Conservation (phyloP, 2,888 invertebrate species). For the Clunio marinus region DNA sequence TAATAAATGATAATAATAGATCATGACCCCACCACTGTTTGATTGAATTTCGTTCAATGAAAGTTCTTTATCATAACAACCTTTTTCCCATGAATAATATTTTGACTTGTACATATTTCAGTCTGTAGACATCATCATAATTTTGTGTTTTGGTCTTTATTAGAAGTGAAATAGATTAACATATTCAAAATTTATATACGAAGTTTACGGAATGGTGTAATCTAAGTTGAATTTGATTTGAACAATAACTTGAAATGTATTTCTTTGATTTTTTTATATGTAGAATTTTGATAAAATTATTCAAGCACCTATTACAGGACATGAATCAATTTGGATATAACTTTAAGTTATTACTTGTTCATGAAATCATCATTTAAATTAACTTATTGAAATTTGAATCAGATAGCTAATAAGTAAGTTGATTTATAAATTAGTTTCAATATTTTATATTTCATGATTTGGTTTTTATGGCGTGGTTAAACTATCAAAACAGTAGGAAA, state of each 20-base stretch:
- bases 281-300: too few species aligned
- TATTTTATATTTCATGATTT: not conserved
- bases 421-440: constrained; percentile 21
- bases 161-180: too few species aligned
- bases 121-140: too few species aligned
- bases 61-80: not conserved
- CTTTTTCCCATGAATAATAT: constrained; percentile 36
- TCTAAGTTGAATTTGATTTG: too few species aligned
- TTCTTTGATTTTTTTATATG: too few species aligned
- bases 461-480: constrained; percentile 8
- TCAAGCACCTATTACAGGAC: too few species aligned
- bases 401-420: not conserved
- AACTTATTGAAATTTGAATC: not conserved
- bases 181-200: too few species aligned
- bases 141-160: too few species aligned
- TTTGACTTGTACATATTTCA: constrained; percentile 31
- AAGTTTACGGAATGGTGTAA: too few species aligned
- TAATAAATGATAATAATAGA: constrained; percentile 38
- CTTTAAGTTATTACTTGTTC: not conserved
- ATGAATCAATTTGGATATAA: not conserved
- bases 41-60: constrained; percentile 4
- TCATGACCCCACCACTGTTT: constrained; percentile 31
- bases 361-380: not conserved
- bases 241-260: too few species aligned
- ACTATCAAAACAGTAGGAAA: not conserved